Evolutionary conservation across 1,140 invertebrate species (phyloP), one percentile per base, ranked within the genome.

Genomic region (Calycopis cecrops): DNA sequence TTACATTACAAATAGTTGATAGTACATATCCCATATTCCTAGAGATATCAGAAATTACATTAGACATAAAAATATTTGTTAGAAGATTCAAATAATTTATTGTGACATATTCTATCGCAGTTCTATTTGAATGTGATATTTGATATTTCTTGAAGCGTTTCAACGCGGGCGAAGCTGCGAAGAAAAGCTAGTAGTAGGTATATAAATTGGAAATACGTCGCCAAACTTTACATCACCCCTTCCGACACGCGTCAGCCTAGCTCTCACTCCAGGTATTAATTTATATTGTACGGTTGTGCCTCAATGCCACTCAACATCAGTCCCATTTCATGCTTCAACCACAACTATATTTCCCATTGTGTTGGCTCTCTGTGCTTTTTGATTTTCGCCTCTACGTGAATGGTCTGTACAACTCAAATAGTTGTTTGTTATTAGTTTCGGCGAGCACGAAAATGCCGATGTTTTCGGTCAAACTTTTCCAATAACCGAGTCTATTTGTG

Each of bases 401-500:
- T 17, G 40, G 14, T 9, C 12, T 16, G 40, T 44, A 44, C 40
- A 17, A 44, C 40, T 14, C 17, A 44, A 44, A 44, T 44, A 44
- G 40, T 16, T 16, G 40, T 44, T 44, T 17, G 40, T 44, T 44
- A 44, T 44, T 44, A 44, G 40, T 44, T 44, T 8, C 17, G 38
- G 38, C 38, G n/a, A 16, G 40, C 14, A 16, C 14, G 14, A 44
- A 44, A 44, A 44, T 4, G 40, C 40, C 40, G 40, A 44, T 44
- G 40, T 16, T 16, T 44, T 44, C 16, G 40, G 38, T 40, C 38
- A 12, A 40, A 40, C 38, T 40, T 40, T 40, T 9, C 16, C 40
- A 44, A 44, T 44, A 44, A 44, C 1, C n/a, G 14, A 9, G 21
- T 28, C 40, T 16, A 44, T 44, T 44, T 44, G 40, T 16, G 9